Base-by-base conservation (phyloP, 2,888 invertebrate genomes). In the Hoplodrina blanda region DNA sequence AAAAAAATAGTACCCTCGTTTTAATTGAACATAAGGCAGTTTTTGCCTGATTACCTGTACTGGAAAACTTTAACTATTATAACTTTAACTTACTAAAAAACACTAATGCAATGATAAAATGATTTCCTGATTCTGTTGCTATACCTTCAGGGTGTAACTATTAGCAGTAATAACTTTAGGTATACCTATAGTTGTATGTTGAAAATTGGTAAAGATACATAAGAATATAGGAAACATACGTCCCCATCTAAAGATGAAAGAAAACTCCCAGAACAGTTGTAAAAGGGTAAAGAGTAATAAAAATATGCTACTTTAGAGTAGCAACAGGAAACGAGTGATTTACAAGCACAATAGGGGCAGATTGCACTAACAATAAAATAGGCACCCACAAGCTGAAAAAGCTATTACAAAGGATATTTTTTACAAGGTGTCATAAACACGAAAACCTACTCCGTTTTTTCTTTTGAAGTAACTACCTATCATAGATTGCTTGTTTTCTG, bases 291-390 rank as follows among this genome's bases (percentile, higher is more conserved):
- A 68, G 33, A 77, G 50, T 19, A 41, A 60, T 77, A 56, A 76
- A 76, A 76, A 44, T 30, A 30, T 61, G 0, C 56, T 70, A 50
- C 46, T 70, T 77, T 55, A 61, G 20, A 73, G 57, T 59, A 62
- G 44, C 6, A 73, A 56, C 59, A 54, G 37, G 17, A 62, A 74
- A 59, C 25, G 0, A n/a, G 11, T 73, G 73, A 65, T 65, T 75
- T 79, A 61, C 33, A 78, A 56, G 25, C 59, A 54, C 37, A 78
- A 54, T 54, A 19, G 64, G 50, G 5, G 50, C 54, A 63, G 20
- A 72, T 72, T 72, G 63, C 54, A 73, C 55, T 56, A 55, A 76
- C 59, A 69, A 55, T 69, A 60, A 55, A 76, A 69, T 52, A 55
- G 2, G 13, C 19, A 55, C 41, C 17, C 20, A 41, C 19, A 37